Evolutionary conservation across 2,113 vertebrate species (phyloP).

Genomic region (Dendropsophus ebraccatus): DNA sequence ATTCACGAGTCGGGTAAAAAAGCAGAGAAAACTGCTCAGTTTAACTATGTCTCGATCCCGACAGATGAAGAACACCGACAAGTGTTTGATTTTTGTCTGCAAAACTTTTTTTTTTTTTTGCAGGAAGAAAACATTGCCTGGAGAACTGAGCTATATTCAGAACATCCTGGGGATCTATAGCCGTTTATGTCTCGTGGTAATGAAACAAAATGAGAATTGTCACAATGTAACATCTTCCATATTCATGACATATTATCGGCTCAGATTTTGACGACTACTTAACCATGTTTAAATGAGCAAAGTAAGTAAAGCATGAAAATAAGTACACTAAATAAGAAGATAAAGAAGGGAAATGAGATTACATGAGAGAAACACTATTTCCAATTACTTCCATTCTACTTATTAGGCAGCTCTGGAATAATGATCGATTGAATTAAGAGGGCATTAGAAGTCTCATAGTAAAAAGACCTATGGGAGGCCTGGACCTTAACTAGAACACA

Average conservation of each 20-base stretch:
- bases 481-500: neutral
- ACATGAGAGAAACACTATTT: conserved; percentile 53
- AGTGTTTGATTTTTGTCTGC: conserved; percentile 12
- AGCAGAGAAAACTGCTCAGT: neutral
- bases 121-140: neutral
- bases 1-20: neutral
- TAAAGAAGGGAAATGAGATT: conserved; percentile 53
- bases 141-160: conserved; percentile 28
- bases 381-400: conserved; percentile 46
- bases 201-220: conserved; percentile 56
- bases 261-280: conserved; percentile 56
- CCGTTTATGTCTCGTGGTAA: conserved; percentile 31
- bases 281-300: conserved; percentile 54
- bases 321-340: conserved; percentile 56
- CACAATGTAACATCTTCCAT: conserved; percentile 57
- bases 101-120: neutral
- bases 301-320: conserved; percentile 57
- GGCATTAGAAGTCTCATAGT: conserved; percentile 8
- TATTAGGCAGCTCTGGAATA: conserved; percentile 42
- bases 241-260: conserved; percentile 58
- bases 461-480: conserved; percentile 8
- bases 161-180: conserved; percentile 26
- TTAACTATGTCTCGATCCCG: neutral
- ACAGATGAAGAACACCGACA: neutral
- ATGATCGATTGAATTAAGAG: conserved; percentile 48